Conservation (phyloP, 2,797 vertebrate genomes). For the Sphenopsis melanotis region DNA sequence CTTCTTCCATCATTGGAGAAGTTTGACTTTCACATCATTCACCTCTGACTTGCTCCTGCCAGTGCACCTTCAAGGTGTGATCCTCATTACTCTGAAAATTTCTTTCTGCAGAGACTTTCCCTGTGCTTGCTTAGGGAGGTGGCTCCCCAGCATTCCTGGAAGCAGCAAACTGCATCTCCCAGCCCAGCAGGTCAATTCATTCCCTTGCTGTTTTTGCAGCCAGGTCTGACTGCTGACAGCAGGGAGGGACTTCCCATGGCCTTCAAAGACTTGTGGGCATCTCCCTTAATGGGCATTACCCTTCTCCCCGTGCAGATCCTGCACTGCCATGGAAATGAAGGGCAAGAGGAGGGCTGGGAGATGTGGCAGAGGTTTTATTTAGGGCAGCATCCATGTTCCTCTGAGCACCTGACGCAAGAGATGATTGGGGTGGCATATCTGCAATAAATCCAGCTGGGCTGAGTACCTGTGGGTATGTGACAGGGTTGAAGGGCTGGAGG, state of each 20-base stretch:
- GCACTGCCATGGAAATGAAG: not conserved
- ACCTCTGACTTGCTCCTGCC: not conserved
- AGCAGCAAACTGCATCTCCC: not conserved
- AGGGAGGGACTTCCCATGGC: not conserved
- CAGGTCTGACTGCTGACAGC: not conserved
- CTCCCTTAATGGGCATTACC: not conserved
- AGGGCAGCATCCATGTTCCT: not conserved
- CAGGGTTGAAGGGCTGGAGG: not conserved
- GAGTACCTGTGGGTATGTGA: not conserved
- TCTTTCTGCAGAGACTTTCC: not conserved
- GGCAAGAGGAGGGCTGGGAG: not conserved
- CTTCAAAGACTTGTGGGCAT: rapidly evolving
- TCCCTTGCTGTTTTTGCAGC: not conserved
- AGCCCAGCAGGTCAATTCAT: not conserved
- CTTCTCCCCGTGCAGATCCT: not conserved
- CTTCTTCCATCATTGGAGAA: not conserved
- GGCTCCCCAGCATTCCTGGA: not conserved
- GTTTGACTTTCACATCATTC: not conserved
- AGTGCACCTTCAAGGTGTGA: not conserved
- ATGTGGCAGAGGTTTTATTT: not conserved
- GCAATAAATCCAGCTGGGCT: not conserved
- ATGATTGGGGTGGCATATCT: rapidly evolving
- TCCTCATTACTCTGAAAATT: not conserved
- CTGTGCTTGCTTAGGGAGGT: rapidly evolving
- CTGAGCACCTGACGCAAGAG: not conserved